Base-by-base conservation (phyloP, 2,113 vertebrate species). In the Forbesichthys agassizii region DNA sequence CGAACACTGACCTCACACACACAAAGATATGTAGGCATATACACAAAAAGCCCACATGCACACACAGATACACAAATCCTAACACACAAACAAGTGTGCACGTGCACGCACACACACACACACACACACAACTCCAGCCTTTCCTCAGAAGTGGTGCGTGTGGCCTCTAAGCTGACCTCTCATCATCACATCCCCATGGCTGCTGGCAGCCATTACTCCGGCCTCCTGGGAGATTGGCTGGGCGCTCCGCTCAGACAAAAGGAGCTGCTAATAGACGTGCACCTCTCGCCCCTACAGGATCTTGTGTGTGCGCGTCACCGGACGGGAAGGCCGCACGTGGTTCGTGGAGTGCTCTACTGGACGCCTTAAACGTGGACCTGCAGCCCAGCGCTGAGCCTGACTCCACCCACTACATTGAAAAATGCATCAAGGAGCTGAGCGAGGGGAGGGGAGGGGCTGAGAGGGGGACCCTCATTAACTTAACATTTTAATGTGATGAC, bases 111-210 rank as follows among this genome's bases (percentile, higher is more conserved):
- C 4, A 60, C 9, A 78, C 59, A n/a, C 12, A 56, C 6, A 69
- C 12, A 27, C 27, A 46, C 59, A 61, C 56, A 18, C 33, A 11
- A 64, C 48, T 70, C 48, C 36, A 65, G 69, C 52, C 12, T 66
- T 68, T 16, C n/a, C 71, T 12, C 67, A 66, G 66, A 72, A 63
- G 51, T 48, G 47, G 48, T 73, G 65, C 68, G 20, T 61, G 59
- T 82, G 68, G 74, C 77, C 74, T 77, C 64, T 67, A 51, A 66
- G 55, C 58, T 84, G 83, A 85, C 83, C 86, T 86, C 80, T 63
- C 64, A 89, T 91, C 86, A 91, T 84, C 86, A 87, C 83, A 91
- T 84, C 86, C 87, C 84, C 81, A 79, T 74, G 53, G 79, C 71
- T 84, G 75, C 84, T 86, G 81, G 85, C 74, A 82, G 20, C 83